These are phyloP conservation scores for Oceanodroma leucorhoa DNA, from an alignment of 2,797 vertebrate genomes.

Conservation along the genomic window DNA sequence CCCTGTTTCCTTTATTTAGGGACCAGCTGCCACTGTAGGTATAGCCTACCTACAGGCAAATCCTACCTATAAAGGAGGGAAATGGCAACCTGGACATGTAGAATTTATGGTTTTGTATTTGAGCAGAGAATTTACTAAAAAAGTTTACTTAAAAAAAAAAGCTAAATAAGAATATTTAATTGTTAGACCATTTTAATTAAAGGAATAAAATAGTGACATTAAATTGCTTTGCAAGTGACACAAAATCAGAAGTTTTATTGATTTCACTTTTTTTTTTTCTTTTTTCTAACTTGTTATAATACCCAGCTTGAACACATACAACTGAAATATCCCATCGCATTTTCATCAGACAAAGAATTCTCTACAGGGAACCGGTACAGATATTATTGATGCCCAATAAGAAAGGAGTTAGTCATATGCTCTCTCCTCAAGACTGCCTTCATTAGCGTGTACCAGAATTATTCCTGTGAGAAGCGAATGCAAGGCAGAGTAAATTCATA, in stretches of 20 bases:
- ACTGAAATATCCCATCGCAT: neutral
- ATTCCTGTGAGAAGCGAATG: neutral
- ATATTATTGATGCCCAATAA: neutral
- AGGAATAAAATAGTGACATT: neutral
- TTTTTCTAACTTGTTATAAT: neutral
- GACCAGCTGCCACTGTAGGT: neutral
- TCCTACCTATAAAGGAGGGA: neutral
- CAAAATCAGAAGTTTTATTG: neutral
- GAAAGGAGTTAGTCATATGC: neutral
- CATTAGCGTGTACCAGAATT: neutral
- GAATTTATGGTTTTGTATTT: neutral
- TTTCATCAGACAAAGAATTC: neutral
- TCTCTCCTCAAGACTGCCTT: neutral
- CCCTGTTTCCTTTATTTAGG: neutral
- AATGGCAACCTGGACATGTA: neutral
- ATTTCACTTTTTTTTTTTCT: neutral
- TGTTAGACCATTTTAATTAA: neutral
- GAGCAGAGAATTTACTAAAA: neutral
- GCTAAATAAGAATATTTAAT: neutral
- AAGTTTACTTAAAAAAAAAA: no score
- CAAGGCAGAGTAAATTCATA: neutral
- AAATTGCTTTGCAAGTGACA: neutral
- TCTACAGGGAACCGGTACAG: neutral
- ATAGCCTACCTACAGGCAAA: neutral
- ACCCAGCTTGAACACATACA: neutral